A percentile compares a stretch with the other conserved stretches of the same genome.
Evolutionary conservation across 2,113 vertebrate genomes (phyloP).

Genomic region (Psittacara wagleri): DNA sequence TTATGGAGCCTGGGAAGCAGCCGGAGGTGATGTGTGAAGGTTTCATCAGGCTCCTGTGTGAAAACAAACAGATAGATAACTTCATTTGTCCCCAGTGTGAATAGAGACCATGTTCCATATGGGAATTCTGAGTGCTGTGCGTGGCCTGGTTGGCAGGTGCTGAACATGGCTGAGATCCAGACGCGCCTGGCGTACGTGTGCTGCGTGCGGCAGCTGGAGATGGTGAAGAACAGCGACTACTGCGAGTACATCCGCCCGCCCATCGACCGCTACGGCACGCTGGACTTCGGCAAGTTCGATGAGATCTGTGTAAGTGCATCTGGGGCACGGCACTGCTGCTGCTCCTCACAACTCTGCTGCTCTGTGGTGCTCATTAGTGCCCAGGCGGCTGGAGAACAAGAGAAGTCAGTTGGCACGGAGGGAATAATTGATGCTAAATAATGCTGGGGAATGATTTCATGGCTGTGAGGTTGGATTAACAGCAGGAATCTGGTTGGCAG

Average conservation of each 20-base stretch:
- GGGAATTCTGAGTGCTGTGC: neutral
- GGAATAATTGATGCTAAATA: neutral
- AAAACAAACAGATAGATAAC: neutral
- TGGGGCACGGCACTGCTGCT: neutral
- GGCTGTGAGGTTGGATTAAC: neutral
- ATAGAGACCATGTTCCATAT: neutral
- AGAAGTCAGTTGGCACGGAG: neutral
- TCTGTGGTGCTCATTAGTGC: neutral
- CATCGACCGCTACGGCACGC: conserved; percentile 88
- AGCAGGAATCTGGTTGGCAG: neutral
- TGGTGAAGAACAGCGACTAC: conserved; percentile 88
- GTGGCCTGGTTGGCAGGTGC: conserved; percentile 74
- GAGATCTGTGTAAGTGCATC: conserved; percentile 89
- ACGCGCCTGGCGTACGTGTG: conserved; percentile 92
- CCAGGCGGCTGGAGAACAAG: rapidly evolving
- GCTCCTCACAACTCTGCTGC: neutral
- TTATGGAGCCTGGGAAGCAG: neutral
- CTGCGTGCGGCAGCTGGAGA: conserved; percentile 91
- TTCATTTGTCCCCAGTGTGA: neutral
- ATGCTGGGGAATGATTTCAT: neutral
- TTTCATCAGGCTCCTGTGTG: neutral
- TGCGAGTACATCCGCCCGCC: conserved; percentile 92
- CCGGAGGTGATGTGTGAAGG: neutral
- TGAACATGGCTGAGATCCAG: conserved; percentile 97
- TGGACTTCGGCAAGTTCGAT: conserved; percentile 91